phyloP scores from a whole-genome alignment of 2,797 vertebrate species.

The Crypturellus tataupa region DNA sequence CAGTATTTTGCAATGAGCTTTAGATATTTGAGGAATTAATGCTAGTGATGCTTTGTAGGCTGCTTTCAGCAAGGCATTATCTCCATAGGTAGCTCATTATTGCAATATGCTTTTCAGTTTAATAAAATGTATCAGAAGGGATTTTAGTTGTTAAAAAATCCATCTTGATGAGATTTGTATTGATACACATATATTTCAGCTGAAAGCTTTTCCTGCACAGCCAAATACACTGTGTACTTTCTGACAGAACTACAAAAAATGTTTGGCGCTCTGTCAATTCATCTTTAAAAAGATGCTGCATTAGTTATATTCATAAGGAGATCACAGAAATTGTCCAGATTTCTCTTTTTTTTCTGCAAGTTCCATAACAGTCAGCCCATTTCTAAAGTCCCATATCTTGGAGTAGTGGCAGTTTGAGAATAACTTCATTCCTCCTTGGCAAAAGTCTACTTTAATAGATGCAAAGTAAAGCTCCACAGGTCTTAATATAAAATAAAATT shows the following conservation, averaged over 20 bases:
- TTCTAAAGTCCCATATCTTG: background rate
- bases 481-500: background rate
- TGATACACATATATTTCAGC: background rate
- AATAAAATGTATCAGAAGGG: background rate
- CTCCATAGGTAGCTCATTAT: background rate
- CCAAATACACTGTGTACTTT: slow-evolving; percentile 3
- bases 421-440: background rate
- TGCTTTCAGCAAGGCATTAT: background rate
- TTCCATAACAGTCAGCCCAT: background rate
- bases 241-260: background rate
- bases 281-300: background rate
- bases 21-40: background rate
- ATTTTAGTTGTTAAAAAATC: background rate
- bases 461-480: background rate
- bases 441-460: background rate
- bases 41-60: background rate
- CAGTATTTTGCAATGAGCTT: background rate
- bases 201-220: background rate
- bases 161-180: background rate
- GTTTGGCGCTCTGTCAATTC: background rate
- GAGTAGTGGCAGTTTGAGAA: background rate
- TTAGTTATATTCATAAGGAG: background rate
- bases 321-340: background rate
- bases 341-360: background rate
- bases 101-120: background rate